phyloP scores from a whole-genome alignment of 2,888 invertebrate species.

The Sthenelais limicola region DNA sequence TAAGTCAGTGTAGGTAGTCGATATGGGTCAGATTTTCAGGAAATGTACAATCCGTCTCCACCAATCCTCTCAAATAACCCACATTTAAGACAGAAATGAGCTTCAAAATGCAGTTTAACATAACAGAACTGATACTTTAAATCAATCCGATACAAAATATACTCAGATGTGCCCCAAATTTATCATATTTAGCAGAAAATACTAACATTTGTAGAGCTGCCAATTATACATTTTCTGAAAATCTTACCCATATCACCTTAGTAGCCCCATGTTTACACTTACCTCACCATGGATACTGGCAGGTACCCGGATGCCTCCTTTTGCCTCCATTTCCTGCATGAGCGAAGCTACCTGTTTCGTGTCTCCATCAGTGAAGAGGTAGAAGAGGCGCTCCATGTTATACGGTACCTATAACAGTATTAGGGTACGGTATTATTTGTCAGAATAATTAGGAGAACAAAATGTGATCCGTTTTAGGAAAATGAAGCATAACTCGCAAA shows the following conservation, averaged over 20 bases:
- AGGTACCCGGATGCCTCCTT: constrained; percentile 56
- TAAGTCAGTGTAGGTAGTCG: too few species aligned
- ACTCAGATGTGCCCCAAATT: too few species aligned
- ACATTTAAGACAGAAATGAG: too few species aligned
- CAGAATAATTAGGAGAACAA: constrained; percentile 14
- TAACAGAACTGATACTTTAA: too few species aligned
- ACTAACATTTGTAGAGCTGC: not conserved
- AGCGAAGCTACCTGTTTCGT: constrained; percentile 56
- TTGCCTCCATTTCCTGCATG: constrained; percentile 64
- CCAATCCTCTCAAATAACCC: too few species aligned
- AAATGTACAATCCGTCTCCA: too few species aligned
- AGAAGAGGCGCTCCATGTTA: constrained; percentile 73
- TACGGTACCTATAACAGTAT: constrained; percentile 74
- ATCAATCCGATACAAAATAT: too few species aligned
- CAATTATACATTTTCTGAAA: not conserved
- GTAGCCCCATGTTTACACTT: too few species aligned
- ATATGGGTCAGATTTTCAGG: too few species aligned
- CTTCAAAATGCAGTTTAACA: too few species aligned
- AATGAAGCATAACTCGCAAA: too few species aligned
- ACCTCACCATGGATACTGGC: constrained; percentile 60
- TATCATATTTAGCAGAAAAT: not conserved
- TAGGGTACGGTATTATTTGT: constrained; percentile 18
- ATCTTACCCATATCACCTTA: not conserved
- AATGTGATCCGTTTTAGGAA: too few species aligned
- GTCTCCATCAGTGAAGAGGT: constrained; percentile 66